Evolutionary conservation across 2,797 vertebrate species (phyloP).

Genomic region (Hippopotamyrus pictus): DNA sequence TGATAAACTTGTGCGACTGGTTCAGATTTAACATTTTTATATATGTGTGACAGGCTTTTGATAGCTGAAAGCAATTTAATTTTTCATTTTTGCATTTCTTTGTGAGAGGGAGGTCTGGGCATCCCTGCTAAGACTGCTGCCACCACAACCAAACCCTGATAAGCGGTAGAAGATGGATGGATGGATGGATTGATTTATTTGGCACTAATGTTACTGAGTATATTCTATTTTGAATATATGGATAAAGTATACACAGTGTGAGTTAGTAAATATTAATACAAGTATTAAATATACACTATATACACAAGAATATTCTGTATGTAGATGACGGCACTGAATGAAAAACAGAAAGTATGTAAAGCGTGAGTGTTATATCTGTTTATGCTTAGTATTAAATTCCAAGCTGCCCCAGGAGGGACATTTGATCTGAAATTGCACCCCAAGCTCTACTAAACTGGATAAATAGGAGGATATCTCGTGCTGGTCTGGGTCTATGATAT

Average conservation of each 20-base stretch:
- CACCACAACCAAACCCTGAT: not conserved
- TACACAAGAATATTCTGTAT: not conserved
- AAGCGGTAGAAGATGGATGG: not conserved
- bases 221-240: not conserved
- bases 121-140: not conserved
- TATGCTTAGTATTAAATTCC: not conserved
- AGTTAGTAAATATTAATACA: not conserved
- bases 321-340: not conserved
- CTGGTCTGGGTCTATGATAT: slow-evolving; percentile 71
- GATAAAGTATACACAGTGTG: not conserved
- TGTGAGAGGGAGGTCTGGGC: not conserved
- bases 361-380: not conserved
- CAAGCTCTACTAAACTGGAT: not conserved
- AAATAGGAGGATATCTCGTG: slow-evolving; percentile 65
- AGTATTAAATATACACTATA: not conserved
- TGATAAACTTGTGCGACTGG: not conserved
- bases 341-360: not conserved
- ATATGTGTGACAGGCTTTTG: not conserved
- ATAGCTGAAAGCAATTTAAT: not conserved
- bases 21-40: not conserved
- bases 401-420: not conserved
- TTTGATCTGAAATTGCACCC: slow-evolving; percentile 8
- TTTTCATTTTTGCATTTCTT: not conserved
- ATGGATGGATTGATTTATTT: not conserved
- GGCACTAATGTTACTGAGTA: not conserved